phyloP scores from a whole-genome alignment of 2,113 vertebrate species.

The Seriola dumerili region DNA sequence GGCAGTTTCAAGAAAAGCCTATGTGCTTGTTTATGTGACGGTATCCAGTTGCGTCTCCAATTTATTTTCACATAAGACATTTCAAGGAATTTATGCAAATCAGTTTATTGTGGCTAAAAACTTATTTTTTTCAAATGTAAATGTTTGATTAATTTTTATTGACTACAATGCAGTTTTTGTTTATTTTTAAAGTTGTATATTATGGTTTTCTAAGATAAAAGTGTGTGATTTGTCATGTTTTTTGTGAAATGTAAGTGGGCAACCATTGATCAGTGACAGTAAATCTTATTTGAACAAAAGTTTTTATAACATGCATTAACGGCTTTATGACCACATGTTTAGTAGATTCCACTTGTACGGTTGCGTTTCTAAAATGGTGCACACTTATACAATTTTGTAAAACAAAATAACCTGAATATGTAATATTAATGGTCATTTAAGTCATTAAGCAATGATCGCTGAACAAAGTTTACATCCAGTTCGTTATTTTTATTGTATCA shows the following conservation, averaged over 20 bases:
- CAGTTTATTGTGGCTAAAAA: background rate
- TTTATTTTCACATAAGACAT: conserved; percentile 5
- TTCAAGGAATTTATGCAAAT: background rate
- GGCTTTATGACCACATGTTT: background rate
- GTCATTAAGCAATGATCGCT: background rate
- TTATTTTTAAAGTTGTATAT: background rate
- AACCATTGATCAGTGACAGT: background rate
- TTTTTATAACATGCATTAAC: background rate
- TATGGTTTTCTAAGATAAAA: background rate
- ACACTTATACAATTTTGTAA: background rate
- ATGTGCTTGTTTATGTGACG: conserved; percentile 63
- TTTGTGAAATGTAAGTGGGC: background rate
- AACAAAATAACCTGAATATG: background rate
- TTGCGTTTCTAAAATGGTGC: background rate
- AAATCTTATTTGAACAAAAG: background rate
- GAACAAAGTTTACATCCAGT: background rate
- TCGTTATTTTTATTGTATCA: background rate
- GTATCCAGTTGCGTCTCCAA: conserved; percentile 5
- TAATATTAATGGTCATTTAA: background rate
- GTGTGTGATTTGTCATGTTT: background rate
- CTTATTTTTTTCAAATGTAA: background rate
- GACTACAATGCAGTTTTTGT: background rate
- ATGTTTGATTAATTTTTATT: background rate
- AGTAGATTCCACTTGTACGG: background rate
- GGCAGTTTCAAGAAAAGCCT: conserved; percentile 66